These are phyloP conservation scores for Cardinalis cardinalis DNA, from an alignment of 2,113 vertebrate species.

Conservation along the genomic window DNA sequence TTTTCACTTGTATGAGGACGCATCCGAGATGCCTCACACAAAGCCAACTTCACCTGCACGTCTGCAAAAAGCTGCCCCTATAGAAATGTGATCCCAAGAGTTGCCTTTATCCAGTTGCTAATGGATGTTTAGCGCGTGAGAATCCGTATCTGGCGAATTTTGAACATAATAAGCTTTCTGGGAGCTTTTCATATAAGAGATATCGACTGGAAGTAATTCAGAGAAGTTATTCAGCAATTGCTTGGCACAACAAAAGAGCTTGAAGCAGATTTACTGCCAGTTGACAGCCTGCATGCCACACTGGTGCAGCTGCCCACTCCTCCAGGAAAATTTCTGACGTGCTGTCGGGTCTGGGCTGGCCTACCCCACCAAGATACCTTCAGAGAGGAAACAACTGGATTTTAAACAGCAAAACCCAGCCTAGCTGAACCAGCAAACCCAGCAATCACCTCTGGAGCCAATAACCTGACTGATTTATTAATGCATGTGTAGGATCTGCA, in stretches of 20 bases:
- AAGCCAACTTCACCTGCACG: not conserved
- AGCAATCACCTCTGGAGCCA: not conserved
- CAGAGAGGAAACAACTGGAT: not conserved
- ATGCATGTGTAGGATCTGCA: not conserved
- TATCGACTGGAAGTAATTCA: slow-evolving; percentile 44
- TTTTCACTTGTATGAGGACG: not conserved
- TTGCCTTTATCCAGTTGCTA: not conserved
- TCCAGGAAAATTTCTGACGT: not conserved
- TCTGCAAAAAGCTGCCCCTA: not conserved
- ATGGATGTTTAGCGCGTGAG: slow-evolving; percentile 10
- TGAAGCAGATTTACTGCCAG: slow-evolving; percentile 6
- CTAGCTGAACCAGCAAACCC: not conserved
- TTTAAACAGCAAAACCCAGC: not conserved
- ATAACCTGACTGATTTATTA: not conserved
- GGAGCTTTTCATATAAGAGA: not conserved
- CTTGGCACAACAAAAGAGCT: slow-evolving; percentile 35
- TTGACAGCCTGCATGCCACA: not conserved
- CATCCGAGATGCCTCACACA: not conserved
- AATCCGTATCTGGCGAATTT: not conserved
- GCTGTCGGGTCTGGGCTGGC: not conserved
- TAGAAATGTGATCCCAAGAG: not conserved
- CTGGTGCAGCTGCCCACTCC: not conserved
- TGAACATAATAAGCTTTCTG: slow-evolving; percentile 13
- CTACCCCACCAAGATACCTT: not conserved
- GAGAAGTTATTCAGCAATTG: slow-evolving; percentile 27